Evolutionary conservation across 1,140 invertebrate genomes (phyloP).

Genomic region (Heliconius melpomene): DNA sequence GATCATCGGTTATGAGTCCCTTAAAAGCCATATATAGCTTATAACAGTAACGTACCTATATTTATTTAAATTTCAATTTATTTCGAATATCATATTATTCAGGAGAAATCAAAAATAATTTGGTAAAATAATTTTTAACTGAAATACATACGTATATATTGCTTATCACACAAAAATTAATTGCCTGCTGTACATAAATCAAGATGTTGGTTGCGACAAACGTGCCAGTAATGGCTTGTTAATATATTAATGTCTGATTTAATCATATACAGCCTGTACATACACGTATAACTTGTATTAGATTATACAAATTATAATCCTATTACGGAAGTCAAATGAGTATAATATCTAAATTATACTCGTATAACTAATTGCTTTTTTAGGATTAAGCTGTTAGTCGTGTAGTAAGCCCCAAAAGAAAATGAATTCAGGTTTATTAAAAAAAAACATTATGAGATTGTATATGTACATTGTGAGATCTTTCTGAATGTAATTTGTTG

Average conservation of each 20-base stretch:
- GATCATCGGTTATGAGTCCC: too few species aligned
- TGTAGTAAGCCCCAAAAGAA: too few species aligned
- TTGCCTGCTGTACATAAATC: constrained; percentile 30
- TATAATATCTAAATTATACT: background rate
- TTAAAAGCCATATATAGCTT: too few species aligned
- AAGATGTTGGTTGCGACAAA: constrained; percentile 28
- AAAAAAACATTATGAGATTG: too few species aligned
- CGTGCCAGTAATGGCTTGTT: constrained; percentile 16
- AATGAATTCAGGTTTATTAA: too few species aligned
- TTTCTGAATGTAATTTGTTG: too few species aligned
- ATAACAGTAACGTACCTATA: background rate
- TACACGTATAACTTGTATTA: constrained; percentile 3
- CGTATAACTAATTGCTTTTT: background rate
- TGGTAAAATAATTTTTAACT: constrained; percentile 19
- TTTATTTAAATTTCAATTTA: background rate
- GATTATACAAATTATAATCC: constrained; percentile 11
- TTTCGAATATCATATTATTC: background rate
- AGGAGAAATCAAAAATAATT: background rate
- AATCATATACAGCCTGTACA: constrained; percentile 13
- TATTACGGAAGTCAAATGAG: background rate
- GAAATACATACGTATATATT: constrained; percentile 27
- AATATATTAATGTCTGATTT: constrained; percentile 28
- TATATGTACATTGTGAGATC: too few species aligned
- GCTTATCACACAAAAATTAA: constrained; percentile 38
- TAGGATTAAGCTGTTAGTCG: background rate